Conservation (phyloP, 2,113 vertebrate genomes). For the Apodemus speciosus region DNA sequence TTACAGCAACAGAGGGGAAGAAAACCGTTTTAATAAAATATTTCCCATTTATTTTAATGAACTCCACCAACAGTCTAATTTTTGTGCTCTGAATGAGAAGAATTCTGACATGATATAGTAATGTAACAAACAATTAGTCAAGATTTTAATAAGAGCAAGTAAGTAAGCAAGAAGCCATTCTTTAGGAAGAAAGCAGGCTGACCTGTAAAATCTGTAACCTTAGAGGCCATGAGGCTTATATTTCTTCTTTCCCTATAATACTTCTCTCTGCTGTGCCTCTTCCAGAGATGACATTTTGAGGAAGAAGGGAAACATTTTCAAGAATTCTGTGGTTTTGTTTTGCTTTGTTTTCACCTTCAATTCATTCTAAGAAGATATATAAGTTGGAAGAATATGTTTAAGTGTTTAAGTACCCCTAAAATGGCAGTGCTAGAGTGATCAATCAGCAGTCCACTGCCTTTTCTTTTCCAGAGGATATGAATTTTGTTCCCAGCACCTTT, state of each 20-base stretch:
- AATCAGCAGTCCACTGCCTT: background rate
- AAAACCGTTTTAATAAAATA: background rate
- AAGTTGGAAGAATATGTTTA: background rate
- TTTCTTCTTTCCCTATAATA: background rate
- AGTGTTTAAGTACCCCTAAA: background rate
- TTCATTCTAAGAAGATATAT: background rate
- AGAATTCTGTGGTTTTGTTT: background rate
- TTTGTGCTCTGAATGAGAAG: background rate
- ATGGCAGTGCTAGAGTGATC: background rate
- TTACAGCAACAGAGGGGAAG: background rate
- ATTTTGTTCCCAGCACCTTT: background rate
- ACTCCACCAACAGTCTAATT: background rate
- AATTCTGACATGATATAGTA: background rate
- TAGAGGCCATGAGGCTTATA: background rate
- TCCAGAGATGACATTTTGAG: background rate
- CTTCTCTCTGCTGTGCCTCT: background rate
- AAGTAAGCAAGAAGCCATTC: background rate
- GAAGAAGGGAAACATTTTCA: background rate
- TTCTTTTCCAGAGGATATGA: background rate
- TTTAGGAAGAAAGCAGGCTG: background rate
- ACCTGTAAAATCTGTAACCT: background rate
- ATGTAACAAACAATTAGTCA: background rate
- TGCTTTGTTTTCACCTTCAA: background rate
- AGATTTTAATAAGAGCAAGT: background rate
- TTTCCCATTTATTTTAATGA: background rate